phyloP scores from a whole-genome alignment of 2,113 vertebrate species.

The Larimichthys polyactis region DNA sequence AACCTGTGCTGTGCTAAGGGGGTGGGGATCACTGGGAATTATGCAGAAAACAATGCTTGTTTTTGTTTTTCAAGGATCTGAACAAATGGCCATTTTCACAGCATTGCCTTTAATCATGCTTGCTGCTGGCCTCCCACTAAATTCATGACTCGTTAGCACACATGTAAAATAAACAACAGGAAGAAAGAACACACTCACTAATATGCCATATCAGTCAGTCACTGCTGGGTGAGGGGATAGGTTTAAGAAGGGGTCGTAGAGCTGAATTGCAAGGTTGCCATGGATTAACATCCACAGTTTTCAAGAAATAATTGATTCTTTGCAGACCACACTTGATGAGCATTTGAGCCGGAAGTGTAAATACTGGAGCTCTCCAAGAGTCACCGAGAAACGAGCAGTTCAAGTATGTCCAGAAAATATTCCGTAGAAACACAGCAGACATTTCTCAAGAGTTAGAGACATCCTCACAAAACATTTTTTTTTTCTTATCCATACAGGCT shows the following conservation, averaged over 20 bases:
- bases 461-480: slow-evolving; percentile 48
- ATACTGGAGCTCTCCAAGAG: slow-evolving; percentile 3
- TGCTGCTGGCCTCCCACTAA: slow-evolving; percentile 53
- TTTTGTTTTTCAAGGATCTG: slow-evolving; percentile 53
- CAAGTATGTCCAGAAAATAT: slow-evolving; percentile 22
- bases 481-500: slow-evolving; percentile 40
- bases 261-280: slow-evolving; percentile 74
- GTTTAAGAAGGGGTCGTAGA: slow-evolving; percentile 57
- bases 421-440: slow-evolving; percentile 33
- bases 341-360: slow-evolving; percentile 31
- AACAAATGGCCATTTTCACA: slow-evolving; percentile 68
- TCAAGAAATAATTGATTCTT: slow-evolving; percentile 64
- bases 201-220: slow-evolving; percentile 78
- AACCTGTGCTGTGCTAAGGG: not conserved
- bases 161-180: slow-evolving; percentile 73
- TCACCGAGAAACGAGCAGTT: slow-evolving; percentile 14
- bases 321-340: slow-evolving; percentile 45
- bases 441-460: slow-evolving; percentile 51
- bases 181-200: slow-evolving; percentile 70
- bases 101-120: slow-evolving; percentile 68
- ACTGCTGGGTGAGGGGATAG: slow-evolving; percentile 64
- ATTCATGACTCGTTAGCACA: slow-evolving; percentile 78
- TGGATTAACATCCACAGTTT: slow-evolving; percentile 76
- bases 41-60: slow-evolving; percentile 2
- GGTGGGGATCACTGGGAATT: not conserved